Conservation (phyloP, 37 sponge, comb jelly and placozoan genomes). For the Ephydatia muelleri region DNA sequence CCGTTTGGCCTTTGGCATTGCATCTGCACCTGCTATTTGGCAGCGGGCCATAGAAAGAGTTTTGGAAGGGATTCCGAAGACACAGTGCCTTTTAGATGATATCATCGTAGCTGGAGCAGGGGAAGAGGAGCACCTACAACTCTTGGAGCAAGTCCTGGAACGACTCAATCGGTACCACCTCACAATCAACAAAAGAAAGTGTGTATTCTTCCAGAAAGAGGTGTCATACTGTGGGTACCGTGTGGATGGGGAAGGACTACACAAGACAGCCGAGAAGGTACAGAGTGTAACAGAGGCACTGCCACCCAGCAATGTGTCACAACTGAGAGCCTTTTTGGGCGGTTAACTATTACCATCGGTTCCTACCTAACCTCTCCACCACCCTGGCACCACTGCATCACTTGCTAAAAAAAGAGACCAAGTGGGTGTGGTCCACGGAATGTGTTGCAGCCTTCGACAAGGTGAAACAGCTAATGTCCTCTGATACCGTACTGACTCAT, state of each 20-base stretch:
- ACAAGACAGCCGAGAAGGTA: constrained; percentile 11
- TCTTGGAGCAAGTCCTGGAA: constrained; percentile 3
- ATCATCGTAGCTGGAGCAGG: constrained; percentile 11
- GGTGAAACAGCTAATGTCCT: constrained; percentile 15
- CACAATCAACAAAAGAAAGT: neutral
- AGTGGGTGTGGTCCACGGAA: constrained; percentile 9
- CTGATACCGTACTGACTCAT: constrained; percentile 1
- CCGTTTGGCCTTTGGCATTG: constrained; percentile 17
- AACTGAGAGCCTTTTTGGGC: constrained; percentile 12
- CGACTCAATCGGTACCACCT: constrained; percentile 5
- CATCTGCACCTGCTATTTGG: constrained; percentile 27
- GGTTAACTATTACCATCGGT: neutral
- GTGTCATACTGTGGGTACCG: constrained; percentile 5
- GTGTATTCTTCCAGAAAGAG: constrained; percentile 9
- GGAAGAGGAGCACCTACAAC: constrained; percentile 8
- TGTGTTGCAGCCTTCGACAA: constrained; percentile 9
- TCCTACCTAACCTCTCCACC: constrained; percentile 24
- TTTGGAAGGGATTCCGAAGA: constrained; percentile 15
- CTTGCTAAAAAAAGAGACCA: neutral
- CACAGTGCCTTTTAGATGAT: neutral
- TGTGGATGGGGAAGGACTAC: constrained; percentile 20
- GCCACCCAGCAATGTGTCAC: neutral
- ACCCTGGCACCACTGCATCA: constrained; percentile 9
- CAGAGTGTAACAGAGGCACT: constrained; percentile 9
- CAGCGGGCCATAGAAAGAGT: constrained; percentile 16